These are phyloP conservation scores for Zoanthus gigantus DNA, from an alignment of 92 coral and sea anemone genomes.

Conservation along the genomic window DNA sequence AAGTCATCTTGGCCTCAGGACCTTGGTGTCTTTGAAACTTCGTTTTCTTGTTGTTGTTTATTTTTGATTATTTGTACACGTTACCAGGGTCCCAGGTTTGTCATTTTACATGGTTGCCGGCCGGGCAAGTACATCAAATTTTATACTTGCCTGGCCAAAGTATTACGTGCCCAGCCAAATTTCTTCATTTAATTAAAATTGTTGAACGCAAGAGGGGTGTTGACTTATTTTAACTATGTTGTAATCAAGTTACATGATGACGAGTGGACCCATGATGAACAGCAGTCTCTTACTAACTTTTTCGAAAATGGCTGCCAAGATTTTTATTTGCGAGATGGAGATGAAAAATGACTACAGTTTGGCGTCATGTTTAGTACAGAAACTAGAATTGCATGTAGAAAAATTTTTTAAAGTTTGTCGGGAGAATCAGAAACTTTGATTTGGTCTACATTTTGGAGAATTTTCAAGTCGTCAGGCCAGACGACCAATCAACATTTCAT, in stretches of 20 bases:
- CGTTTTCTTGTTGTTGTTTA: conserved; percentile 5
- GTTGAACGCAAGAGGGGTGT: too few relatives aligned
- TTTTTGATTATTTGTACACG: conserved; percentile 11
- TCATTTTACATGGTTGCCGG: too few relatives aligned
- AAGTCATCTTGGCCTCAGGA: conserved; percentile 18
- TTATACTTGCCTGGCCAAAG: too few relatives aligned
- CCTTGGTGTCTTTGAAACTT: conserved; percentile 14
- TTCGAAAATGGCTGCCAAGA: conserved; percentile 1
- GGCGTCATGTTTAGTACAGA: background rate
- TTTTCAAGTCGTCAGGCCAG: background rate
- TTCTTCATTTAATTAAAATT: too few relatives aligned
- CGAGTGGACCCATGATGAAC: too few relatives aligned
- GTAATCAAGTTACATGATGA: too few relatives aligned
- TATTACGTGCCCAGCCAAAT: too few relatives aligned
- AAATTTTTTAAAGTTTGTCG: background rate
- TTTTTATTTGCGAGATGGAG: background rate
- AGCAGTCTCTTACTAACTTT: too few relatives aligned
- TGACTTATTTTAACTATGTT: too few relatives aligned
- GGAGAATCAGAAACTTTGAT: background rate
- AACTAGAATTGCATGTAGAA: background rate
- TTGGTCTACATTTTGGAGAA: background rate
- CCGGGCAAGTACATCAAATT: too few relatives aligned
- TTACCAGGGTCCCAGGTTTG: background rate
- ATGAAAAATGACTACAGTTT: background rate
- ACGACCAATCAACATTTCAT: background rate